Conservation (phyloP, 2,888 invertebrate genomes). For the Antheraea yamamai region DNA sequence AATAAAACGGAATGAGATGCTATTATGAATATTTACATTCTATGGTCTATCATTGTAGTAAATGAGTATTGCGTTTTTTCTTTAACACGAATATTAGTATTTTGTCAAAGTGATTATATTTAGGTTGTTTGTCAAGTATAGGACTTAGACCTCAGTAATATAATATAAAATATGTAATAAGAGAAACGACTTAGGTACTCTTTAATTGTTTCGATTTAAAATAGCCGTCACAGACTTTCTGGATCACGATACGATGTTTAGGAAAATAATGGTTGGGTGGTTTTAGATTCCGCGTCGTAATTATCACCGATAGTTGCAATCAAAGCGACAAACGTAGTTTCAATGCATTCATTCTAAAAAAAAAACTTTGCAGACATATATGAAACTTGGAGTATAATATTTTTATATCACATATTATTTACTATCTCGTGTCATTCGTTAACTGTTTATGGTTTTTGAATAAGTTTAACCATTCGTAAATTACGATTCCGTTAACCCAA, state of each 20-base stretch:
- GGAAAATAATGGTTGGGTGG: background rate
- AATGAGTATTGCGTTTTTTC: background rate
- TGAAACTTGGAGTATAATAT: conserved; percentile 18
- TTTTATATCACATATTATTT: conserved; percentile 33
- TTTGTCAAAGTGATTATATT: background rate
- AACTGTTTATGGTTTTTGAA: conserved; percentile 51
- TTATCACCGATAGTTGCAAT: too few species aligned
- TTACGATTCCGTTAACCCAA: conserved; percentile 61
- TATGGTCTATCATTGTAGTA: background rate
- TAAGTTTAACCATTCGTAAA: conserved; percentile 51
- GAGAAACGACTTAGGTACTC: background rate
- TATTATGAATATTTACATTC: background rate
- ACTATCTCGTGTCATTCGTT: conserved; percentile 35
- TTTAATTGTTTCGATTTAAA: background rate
- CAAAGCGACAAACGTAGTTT: too few species aligned
- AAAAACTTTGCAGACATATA: background rate
- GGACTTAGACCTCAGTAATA: background rate
- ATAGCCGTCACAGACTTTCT: background rate
- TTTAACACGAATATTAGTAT: background rate
- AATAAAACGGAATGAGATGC: background rate
- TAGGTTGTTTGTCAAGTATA: background rate
- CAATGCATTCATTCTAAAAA: background rate
- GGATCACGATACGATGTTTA: background rate
- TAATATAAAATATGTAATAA: background rate
- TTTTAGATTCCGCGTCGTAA: too few species aligned